A percentile compares a stretch with the other conserved stretches of the same genome.
Conservation (phyloP, 2,888 invertebrate species). For the Ochropleura plecta region DNA sequence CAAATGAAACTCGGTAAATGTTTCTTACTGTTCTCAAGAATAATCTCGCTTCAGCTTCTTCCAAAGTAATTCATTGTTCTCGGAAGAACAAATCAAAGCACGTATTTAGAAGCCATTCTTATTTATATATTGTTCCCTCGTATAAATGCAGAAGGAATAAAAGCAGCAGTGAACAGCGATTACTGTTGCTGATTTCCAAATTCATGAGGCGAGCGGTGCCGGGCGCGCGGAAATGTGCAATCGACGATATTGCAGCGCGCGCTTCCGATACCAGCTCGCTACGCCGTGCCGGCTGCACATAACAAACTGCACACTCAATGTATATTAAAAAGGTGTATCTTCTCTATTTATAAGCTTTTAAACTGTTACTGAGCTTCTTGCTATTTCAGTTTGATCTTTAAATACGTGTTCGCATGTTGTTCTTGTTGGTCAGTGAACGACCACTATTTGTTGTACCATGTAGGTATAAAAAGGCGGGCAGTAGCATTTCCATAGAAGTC, state of each 20-base stretch:
- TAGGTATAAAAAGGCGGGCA: not conserved
- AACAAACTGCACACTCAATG: constrained; percentile 39
- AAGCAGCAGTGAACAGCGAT: constrained; percentile 39
- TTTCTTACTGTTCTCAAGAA: not conserved
- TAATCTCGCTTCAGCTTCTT: not conserved
- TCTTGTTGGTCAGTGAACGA: constrained; percentile 4
- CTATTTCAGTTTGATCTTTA: constrained; percentile 15
- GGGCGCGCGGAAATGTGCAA: constrained; percentile 71
- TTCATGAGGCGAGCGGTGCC: constrained; percentile 67
- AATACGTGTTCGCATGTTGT: constrained; percentile 13
- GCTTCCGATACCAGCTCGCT: constrained; percentile 57
- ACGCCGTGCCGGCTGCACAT: constrained; percentile 24
- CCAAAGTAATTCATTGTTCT: constrained; percentile 21
- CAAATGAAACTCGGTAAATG: not conserved
- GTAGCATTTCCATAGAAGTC: constrained; percentile 35
- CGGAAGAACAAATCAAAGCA: constrained; percentile 30
- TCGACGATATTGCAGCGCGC: constrained; percentile 71
- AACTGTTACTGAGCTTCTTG: constrained; percentile 21
- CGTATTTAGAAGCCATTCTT: constrained; percentile 27
- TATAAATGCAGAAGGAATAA: constrained; percentile 33
- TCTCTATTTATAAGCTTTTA: constrained; percentile 40
- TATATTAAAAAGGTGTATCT: constrained; percentile 32
- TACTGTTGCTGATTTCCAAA: constrained; percentile 67
- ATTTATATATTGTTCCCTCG: constrained; percentile 20
- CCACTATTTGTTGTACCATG: constrained; percentile 9